Evolutionary conservation across 2,888 invertebrate species (phyloP).

Genomic region (Nemotelus nigrinus): DNA sequence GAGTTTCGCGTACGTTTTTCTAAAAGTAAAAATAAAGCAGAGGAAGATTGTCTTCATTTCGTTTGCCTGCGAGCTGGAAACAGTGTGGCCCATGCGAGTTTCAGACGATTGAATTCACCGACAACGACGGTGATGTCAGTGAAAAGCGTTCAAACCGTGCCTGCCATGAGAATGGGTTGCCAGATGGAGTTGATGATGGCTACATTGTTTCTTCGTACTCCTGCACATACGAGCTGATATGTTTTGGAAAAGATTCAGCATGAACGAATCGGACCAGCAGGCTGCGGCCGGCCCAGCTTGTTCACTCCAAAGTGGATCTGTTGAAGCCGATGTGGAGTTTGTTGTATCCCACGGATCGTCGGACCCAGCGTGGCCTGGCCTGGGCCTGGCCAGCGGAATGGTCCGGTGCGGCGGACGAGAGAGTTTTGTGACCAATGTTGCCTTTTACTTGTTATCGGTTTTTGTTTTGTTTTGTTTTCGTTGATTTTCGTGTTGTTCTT

Average conservation of each 20-base stretch:
- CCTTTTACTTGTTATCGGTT: constrained; percentile 18
- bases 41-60: no score
- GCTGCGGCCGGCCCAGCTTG: background rate
- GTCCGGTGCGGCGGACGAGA: background rate
- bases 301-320: constrained; percentile 10
- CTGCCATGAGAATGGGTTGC: constrained; percentile 19
- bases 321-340: background rate
- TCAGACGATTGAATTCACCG: no score
- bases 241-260: background rate
- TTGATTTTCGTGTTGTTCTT: background rate
- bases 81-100: no score
- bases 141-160: no score
- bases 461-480: constrained; percentile 9
- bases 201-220: constrained; percentile 22
- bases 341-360: constrained; percentile 8
- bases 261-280: background rate
- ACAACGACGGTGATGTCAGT: no score
- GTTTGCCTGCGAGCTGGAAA: no score
- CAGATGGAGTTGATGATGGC: constrained; percentile 22
- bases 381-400: no score
- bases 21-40: constrained; percentile 34
- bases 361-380: no score
- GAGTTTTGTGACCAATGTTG: constrained; percentile 21
- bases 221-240: background rate
- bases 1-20: constrained; percentile 48